phyloP scores from a whole-genome alignment of 2,797 vertebrate genomes.

The Triplophysa yarkandensis region DNA sequence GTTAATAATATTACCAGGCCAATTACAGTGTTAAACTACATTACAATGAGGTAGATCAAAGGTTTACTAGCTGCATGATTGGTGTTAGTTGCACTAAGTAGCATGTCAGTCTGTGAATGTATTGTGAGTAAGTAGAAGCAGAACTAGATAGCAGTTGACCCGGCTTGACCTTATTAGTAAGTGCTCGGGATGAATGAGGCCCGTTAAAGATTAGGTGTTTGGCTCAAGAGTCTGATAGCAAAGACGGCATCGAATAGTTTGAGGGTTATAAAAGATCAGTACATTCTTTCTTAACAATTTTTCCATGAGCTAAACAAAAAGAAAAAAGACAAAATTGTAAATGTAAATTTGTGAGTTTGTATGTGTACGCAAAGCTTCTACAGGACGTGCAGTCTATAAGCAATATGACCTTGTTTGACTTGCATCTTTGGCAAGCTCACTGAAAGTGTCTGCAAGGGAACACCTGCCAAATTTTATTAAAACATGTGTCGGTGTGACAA shows the following conservation, averaged over 20 bases:
- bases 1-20: neutral
- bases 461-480: neutral
- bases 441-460: neutral
- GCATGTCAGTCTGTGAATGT: neutral
- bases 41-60: neutral
- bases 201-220: conserved; percentile 12
- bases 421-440: neutral
- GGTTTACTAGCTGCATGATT: neutral
- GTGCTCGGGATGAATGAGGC: neutral
- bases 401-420: neutral
- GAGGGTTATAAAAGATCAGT: no score
- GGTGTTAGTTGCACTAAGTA: neutral
- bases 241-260: neutral
- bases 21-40: neutral
- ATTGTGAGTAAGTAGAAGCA: conserved; percentile 6
- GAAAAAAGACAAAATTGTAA: no score
- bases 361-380: neutral
- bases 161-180: neutral
- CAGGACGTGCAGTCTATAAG: neutral
- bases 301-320: neutral
- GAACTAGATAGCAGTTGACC: neutral
- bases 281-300: neutral
- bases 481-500: neutral
- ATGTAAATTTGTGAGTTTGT: neutral
- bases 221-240: neutral